Evolutionary conservation across 2,888 invertebrate species (phyloP).

Genomic region (Lasioglossum vierecki): DNA sequence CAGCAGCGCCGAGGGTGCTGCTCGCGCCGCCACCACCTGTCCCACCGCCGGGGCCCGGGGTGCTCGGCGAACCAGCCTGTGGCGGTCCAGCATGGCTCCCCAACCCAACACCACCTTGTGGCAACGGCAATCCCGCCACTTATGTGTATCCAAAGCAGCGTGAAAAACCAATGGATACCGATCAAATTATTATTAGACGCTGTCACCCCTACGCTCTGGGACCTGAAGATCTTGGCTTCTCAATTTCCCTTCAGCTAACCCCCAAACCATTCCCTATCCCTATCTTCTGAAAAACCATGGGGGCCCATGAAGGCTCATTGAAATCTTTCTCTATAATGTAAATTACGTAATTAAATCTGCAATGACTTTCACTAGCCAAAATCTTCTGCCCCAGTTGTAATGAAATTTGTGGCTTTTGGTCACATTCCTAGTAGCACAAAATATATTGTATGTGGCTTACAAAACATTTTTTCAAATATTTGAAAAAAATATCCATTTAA

Average conservation of each 20-base stretch:
- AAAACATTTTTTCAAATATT: too few species aligned
- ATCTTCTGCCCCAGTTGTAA: conserved; percentile 10
- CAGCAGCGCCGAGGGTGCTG: conserved; percentile 72
- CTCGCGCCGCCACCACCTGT: conserved; percentile 83
- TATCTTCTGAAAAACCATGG: neutral
- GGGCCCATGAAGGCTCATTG: neutral
- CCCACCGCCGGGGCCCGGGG: conserved; percentile 75
- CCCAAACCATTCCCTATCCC: neutral
- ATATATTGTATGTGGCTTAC: too few species aligned
- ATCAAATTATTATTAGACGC: conserved; percentile 31
- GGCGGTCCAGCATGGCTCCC: conserved; percentile 84
- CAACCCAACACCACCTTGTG: conserved; percentile 86
- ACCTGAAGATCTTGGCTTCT: neutral
- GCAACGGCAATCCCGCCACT: conserved; percentile 84
- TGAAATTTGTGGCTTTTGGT: neutral
- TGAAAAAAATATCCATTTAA: too few species aligned
- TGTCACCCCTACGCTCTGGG: neutral
- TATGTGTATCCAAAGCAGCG: conserved; percentile 69
- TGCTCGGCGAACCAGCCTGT: conserved; percentile 82
- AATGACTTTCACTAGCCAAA: neutral
- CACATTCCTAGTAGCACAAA: neutral
- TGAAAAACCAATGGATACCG: conserved; percentile 51
- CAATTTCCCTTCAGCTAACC: neutral
- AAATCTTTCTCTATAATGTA: too few species aligned
- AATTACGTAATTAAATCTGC: too few species aligned